phyloP scores from a whole-genome alignment of 2,888 invertebrate genomes.

The Parelbella ahira region DNA sequence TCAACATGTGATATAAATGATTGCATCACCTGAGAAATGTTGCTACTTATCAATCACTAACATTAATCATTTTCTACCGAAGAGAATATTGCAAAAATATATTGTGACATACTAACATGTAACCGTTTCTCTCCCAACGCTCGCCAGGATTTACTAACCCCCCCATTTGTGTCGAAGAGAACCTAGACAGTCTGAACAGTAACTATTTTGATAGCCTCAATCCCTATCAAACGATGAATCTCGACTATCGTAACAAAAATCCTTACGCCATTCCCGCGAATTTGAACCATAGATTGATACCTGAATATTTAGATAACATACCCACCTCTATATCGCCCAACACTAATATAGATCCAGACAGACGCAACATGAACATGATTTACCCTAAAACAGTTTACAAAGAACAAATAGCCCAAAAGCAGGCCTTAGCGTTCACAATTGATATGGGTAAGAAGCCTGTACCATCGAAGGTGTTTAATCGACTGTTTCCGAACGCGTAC shows the following conservation, averaged over 20 bases:
- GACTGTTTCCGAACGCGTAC: slow-evolving; percentile 57
- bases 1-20: too few relatives aligned
- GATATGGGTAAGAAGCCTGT: slow-evolving; percentile 58
- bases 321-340: slow-evolving; percentile 70
- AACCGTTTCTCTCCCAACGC: slow-evolving; percentile 49
- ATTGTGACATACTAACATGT: slow-evolving; percentile 36
- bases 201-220: slow-evolving; percentile 73
- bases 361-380: slow-evolving; percentile 42
- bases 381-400: slow-evolving; percentile 48
- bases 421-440: slow-evolving; percentile 54
- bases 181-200: slow-evolving; percentile 63
- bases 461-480: slow-evolving; percentile 66
- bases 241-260: slow-evolving; percentile 68
- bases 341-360: slow-evolving; percentile 40
- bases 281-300: slow-evolving; percentile 60
- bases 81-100: too few relatives aligned
- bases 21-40: not conserved
- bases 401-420: slow-evolving; percentile 56
- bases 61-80: slow-evolving; percentile 29
- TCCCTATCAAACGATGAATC: slow-evolving; percentile 48
- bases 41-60: slow-evolving; percentile 21
- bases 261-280: slow-evolving; percentile 78
- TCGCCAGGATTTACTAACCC: slow-evolving; percentile 57
- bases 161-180: slow-evolving; percentile 56
- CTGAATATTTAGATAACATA: slow-evolving; percentile 53